A percentile compares a stretch with the other conserved stretches of the same genome.
These are phyloP conservation scores for Syrrhaptes paradoxus DNA, from an alignment of 2,113 vertebrate species.

Conservation along the genomic window DNA sequence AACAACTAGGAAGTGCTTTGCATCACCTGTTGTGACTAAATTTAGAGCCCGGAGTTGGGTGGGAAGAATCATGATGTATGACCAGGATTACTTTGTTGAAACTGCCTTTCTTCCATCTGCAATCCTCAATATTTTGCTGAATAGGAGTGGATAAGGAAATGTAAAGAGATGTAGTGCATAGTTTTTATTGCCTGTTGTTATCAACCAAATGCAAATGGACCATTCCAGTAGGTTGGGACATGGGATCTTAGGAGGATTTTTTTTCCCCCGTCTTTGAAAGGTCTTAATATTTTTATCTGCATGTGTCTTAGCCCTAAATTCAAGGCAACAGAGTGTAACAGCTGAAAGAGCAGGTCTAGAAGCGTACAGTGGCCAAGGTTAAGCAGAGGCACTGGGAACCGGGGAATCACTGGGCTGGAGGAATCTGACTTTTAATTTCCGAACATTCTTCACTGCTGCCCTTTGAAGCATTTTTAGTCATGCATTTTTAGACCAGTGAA, in stretches of 20 bases:
- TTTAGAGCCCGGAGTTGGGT: not conserved
- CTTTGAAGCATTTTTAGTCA: constrained; percentile 27
- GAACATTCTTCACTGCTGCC: not conserved
- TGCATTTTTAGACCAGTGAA: not conserved
- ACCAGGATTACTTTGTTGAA: not conserved
- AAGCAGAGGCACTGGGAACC: not conserved
- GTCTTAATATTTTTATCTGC: not conserved
- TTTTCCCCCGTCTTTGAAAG: not conserved
- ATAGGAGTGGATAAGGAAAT: not conserved
- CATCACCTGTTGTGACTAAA: not conserved
- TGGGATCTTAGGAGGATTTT: not conserved
- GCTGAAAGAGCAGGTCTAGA: not conserved
- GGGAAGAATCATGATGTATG: not conserved
- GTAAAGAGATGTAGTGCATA: not conserved
- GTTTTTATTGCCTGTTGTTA: not conserved
- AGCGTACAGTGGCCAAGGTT: rapidly evolving
- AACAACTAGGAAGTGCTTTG: not conserved
- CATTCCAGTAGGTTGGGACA: not conserved
- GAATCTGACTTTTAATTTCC: not conserved
- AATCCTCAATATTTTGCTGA: not conserved
- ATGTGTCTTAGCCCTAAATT: not conserved
- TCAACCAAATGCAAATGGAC: not conserved
- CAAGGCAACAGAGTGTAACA: not conserved
- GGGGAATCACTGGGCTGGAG: not conserved
- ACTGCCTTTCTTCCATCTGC: not conserved